Evolutionary conservation across 2,113 vertebrate genomes (phyloP).

Genomic region (Onychostruthus taczanowskii): DNA sequence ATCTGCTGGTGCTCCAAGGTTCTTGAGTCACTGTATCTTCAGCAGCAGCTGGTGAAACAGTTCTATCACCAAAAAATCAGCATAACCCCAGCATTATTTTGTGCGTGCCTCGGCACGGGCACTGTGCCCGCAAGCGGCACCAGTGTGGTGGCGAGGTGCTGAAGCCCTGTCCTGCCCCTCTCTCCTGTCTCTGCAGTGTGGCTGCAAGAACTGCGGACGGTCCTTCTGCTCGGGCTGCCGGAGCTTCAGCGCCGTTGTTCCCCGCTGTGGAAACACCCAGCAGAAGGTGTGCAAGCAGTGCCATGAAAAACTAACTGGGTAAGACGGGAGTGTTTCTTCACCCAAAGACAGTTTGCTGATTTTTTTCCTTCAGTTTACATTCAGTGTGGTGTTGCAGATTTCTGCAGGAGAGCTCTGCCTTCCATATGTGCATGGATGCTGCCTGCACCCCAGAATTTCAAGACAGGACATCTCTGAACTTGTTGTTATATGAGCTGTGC

Average conservation of each 20-base stretch:
- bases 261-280: conserved; percentile 80
- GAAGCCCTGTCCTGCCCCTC: not conserved
- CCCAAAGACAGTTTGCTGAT: not conserved
- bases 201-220: conserved; percentile 89
- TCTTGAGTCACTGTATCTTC: rapidly evolving
- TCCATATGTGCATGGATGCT: rapidly evolving
- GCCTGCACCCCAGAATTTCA: not conserved
- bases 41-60: not conserved
- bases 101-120: rapidly evolving
- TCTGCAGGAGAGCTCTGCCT: not conserved
- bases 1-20: rapidly evolving
- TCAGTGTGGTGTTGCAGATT: not conserved
- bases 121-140: rapidly evolving
- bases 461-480: not conserved
- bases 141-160: not conserved
- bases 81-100: rapidly evolving
- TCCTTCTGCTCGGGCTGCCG: conserved; percentile 90
- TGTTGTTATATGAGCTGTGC: not conserved
- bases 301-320: conserved; percentile 86
- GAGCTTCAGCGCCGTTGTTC: conserved; percentile 80
- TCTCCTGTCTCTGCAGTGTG: conserved; percentile 74
- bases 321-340: not conserved
- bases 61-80: not conserved
- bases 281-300: conserved; percentile 96
- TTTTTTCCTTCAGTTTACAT: not conserved